A percentile compares a stretch with the other conserved stretches of the same genome.
These are phyloP conservation scores for Pocillopora meandrina DNA, from an alignment of 92 coral and sea anemone genomes.

Conservation along the genomic window DNA sequence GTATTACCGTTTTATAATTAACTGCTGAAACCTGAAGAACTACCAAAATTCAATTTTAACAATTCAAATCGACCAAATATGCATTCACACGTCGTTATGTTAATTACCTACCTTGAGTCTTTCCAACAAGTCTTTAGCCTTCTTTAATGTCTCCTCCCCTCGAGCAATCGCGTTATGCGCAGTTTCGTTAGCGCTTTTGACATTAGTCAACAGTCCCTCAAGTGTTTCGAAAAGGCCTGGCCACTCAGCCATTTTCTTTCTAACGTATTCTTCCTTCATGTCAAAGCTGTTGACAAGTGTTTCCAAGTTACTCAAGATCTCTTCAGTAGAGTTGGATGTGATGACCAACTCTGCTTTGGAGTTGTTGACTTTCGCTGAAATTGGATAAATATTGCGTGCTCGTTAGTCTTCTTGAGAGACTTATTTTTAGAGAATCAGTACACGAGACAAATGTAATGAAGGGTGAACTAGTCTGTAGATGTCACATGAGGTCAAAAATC, in stretches of 20 bases:
- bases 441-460: no score
- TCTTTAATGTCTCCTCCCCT: constrained; percentile 74
- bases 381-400: background rate
- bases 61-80: no score
- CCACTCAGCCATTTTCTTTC: constrained; percentile 89
- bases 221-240: constrained; percentile 72
- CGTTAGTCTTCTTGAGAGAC: background rate
- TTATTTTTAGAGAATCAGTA: no score
- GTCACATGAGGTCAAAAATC: no score
- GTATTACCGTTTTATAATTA: no score
- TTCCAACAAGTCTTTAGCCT: constrained; percentile 70
- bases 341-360: constrained; percentile 60
- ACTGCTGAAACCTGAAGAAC: no score
- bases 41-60: no score
- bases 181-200: constrained; percentile 81
- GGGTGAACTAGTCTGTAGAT: no score
- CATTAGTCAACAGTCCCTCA: constrained; percentile 66
- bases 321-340: constrained; percentile 52
- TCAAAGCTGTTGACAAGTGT: constrained; percentile 64
- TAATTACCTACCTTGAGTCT: constrained; percentile 61
- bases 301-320: constrained; percentile 67
- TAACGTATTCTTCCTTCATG: constrained; percentile 77
- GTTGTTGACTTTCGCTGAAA: constrained; percentile 51
- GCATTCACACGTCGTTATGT: background rate
- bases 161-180: constrained; percentile 86